A percentile compares a stretch with the other conserved stretches of the same genome.
Conservation (phyloP, 2,888 invertebrate species). For the Ophraella communa region DNA sequence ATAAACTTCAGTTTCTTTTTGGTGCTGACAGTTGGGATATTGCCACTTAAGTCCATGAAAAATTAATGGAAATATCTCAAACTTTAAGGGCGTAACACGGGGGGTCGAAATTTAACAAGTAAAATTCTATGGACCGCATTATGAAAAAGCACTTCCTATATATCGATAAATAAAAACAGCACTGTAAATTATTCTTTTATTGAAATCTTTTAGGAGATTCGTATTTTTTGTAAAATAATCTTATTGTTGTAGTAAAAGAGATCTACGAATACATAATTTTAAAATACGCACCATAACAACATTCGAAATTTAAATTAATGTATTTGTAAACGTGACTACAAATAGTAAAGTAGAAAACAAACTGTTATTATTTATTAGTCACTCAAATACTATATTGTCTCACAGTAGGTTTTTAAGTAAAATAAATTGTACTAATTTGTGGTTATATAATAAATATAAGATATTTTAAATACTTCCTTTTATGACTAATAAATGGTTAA, state of each 20-base stretch:
- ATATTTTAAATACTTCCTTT: slow-evolving; percentile 43
- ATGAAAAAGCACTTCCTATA: too few species aligned
- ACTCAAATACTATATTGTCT: slow-evolving; percentile 53
- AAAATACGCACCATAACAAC: slow-evolving; percentile 20
- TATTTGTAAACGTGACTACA: slow-evolving; percentile 44
- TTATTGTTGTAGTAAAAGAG: not conserved
- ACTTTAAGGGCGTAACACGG: too few species aligned
- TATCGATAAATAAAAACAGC: not conserved
- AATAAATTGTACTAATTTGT: slow-evolving; percentile 50
- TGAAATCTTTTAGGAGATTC: not conserved
- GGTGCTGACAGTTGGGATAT: too few species aligned
- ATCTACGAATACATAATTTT: slow-evolving; percentile 5
- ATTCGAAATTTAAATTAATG: slow-evolving; percentile 18
- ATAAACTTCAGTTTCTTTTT: too few species aligned
- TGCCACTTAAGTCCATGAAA: too few species aligned
- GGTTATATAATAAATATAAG: slow-evolving; percentile 42
- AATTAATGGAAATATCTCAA: too few species aligned
- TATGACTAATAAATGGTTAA: slow-evolving; percentile 47
- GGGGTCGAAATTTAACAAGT: too few species aligned
- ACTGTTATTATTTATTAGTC: slow-evolving; percentile 37
- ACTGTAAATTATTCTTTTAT: not conserved
- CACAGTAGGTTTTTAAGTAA: slow-evolving; percentile 41
- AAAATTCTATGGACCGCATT: too few species aligned
- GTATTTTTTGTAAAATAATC: not conserved
- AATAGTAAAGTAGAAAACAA: slow-evolving; percentile 41